phyloP scores from a whole-genome alignment of 2,797 vertebrate species.

The Chaenodraco wilsoni region DNA sequence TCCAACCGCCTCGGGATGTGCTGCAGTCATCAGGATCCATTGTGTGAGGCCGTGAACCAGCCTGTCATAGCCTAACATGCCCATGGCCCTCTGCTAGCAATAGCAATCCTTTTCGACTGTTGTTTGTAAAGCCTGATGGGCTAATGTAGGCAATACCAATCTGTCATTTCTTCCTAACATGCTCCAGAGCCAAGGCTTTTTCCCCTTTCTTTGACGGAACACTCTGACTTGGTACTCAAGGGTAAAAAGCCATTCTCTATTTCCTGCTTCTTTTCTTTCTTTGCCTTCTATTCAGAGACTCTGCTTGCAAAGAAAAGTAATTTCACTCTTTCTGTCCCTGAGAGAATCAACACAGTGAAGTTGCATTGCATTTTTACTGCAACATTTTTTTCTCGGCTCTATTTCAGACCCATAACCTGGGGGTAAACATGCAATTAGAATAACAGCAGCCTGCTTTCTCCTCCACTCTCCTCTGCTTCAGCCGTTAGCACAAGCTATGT shows the following conservation, averaged over 20 bases:
- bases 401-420: constrained; percentile 83
- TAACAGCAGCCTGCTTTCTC: constrained; percentile 75
- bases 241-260: constrained; percentile 75
- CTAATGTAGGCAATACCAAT: constrained; percentile 69
- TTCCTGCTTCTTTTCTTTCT: constrained; percentile 68
- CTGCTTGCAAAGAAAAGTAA: constrained; percentile 76
- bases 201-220: constrained; percentile 64
- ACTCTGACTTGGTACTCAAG: constrained; percentile 72
- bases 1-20: constrained; percentile 57
- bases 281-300: constrained; percentile 74
- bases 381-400: constrained; percentile 75
- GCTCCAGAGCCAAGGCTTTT: constrained; percentile 63
- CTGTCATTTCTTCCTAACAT: constrained; percentile 66
- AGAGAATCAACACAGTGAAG: constrained; percentile 78
- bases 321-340: constrained; percentile 79
- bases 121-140: constrained; percentile 68
- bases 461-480: constrained; percentile 65
- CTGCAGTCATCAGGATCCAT: constrained; percentile 71
- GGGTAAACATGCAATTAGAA: constrained; percentile 86
- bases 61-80: constrained; percentile 42
- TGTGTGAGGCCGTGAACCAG: constrained; percentile 57
- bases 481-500: constrained; percentile 70
- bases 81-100: constrained; percentile 42
- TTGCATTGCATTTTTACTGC: constrained; percentile 79
- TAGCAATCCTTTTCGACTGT: constrained; percentile 51